These are phyloP conservation scores for Cybosia mesomella DNA, from an alignment of 2,888 invertebrate species.

Conservation along the genomic window DNA sequence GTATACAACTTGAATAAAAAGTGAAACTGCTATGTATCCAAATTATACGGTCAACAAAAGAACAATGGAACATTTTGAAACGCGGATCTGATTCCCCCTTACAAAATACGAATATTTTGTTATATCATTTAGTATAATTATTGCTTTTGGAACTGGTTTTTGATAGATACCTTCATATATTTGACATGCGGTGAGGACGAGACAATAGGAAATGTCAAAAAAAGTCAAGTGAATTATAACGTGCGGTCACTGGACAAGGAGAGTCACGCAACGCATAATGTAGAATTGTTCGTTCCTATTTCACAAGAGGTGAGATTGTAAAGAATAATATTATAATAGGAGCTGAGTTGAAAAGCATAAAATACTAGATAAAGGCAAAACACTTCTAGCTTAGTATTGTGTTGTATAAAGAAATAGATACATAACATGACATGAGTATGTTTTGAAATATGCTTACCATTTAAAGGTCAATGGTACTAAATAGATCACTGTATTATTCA, in stretches of 20 bases:
- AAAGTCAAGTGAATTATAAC: slow-evolving; percentile 9
- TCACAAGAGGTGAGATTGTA: neutral
- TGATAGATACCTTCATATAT: slow-evolving; percentile 15
- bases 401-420: neutral
- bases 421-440: neutral
- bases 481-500: neutral
- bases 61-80: slow-evolving; percentile 54
- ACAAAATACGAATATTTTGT: slow-evolving; percentile 52
- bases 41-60: slow-evolving; percentile 45
- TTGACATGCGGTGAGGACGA: slow-evolving; percentile 8
- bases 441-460: neutral
- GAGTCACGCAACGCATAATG: slow-evolving; percentile 2
- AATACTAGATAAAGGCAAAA: neutral
- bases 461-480: neutral
- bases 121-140: slow-evolving; percentile 33
- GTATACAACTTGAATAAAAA: slow-evolving; percentile 39
- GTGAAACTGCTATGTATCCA: slow-evolving; percentile 41
- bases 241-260: slow-evolving; percentile 18
- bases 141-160: slow-evolving; percentile 4
- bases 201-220: slow-evolving; percentile 19
- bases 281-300: neutral
- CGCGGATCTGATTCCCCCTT: slow-evolving; percentile 35
- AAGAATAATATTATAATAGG: slow-evolving; percentile 1
- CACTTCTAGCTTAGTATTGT: neutral
- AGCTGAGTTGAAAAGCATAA: neutral